These are phyloP conservation scores for Cyprinus carpio DNA, from an alignment of 2,113 vertebrate species.

Conservation along the genomic window DNA sequence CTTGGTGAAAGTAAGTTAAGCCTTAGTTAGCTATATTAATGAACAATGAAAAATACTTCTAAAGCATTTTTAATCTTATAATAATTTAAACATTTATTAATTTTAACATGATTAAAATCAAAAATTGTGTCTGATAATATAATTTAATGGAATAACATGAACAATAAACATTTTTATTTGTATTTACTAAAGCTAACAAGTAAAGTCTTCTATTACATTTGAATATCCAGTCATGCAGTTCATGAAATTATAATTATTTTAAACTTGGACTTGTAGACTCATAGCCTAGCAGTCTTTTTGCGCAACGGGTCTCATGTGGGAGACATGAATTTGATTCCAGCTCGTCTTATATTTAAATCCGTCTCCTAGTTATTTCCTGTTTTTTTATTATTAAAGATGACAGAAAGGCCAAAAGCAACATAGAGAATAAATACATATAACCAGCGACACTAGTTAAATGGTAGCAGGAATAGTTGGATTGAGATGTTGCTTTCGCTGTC, in stretches of 20 bases:
- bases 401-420: background rate
- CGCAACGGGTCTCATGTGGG: background rate
- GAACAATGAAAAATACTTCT: background rate
- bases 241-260: background rate
- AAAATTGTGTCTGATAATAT: too few relatives aligned
- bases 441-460: background rate
- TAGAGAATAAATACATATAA: background rate
- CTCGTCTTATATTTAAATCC: background rate
- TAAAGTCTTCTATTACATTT: background rate
- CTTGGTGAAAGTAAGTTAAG: too few relatives aligned
- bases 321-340: background rate
- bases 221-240: background rate
- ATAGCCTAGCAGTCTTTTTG: background rate
- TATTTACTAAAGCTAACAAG: too few relatives aligned
- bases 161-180: too few relatives aligned
- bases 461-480: constrained; percentile 18
- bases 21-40: background rate
- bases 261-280: background rate
- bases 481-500: constrained; percentile 36
- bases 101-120: background rate
- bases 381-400: background rate
- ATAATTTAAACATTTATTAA: too few relatives aligned
- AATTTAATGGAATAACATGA: too few relatives aligned
- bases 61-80: background rate
- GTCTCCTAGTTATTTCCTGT: background rate